phyloP scores from a whole-genome alignment of 2,113 vertebrate genomes.

The Phodopus roborovskii region DNA sequence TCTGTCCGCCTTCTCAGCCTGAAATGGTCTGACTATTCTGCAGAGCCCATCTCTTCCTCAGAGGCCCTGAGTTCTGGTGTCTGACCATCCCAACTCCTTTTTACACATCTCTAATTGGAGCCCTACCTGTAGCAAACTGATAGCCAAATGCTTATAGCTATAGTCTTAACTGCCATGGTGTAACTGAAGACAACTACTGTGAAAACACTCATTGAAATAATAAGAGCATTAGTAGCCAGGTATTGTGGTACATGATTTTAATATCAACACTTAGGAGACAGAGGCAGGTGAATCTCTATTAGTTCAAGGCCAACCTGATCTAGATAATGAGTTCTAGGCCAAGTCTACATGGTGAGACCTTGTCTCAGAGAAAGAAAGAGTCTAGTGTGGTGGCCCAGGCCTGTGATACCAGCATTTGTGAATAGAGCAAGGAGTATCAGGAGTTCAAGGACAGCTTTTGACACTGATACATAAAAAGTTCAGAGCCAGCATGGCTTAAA shows the following conservation, averaged over 20 bases:
- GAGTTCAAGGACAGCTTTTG: background rate
- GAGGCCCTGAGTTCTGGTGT: background rate
- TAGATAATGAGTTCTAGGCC: background rate
- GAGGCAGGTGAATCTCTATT: background rate
- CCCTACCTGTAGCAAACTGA: slow-evolving; percentile 26
- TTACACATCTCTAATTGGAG: background rate
- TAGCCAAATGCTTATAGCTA: background rate
- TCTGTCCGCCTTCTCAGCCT: slow-evolving; percentile 13
- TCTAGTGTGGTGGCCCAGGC: background rate
- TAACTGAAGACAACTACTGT: background rate
- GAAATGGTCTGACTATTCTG: slow-evolving; percentile 11
- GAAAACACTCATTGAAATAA: background rate
- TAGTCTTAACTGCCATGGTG: background rate
- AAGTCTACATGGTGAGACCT: background rate
- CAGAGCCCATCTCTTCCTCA: background rate
- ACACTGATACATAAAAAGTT: background rate
- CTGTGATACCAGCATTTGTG: background rate
- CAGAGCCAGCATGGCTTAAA: background rate
- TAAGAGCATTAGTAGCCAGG: background rate
- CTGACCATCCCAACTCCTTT: background rate
- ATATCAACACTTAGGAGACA: background rate
- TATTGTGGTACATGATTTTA: no score
- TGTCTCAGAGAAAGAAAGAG: background rate
- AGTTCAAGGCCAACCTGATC: background rate
- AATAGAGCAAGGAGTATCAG: background rate